phyloP scores from a whole-genome alignment of 2,797 vertebrate genomes.

The Sebastes itinus region DNA sequence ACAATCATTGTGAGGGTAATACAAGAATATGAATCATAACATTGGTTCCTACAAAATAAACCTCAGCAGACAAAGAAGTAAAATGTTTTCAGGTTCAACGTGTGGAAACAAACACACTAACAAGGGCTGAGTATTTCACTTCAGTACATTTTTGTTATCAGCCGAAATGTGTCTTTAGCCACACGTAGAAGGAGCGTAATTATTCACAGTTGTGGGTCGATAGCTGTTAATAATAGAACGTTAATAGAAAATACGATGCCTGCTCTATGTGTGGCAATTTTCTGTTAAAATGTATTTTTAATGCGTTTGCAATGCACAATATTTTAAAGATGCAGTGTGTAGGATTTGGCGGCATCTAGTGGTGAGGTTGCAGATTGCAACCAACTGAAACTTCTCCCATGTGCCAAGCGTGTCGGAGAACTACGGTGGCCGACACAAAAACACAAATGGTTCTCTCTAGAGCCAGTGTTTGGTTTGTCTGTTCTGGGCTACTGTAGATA shows the following conservation, averaged over 20 bases:
- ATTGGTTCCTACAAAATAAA: too few species aligned
- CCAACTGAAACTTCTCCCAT: too few species aligned
- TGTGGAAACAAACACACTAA: background rate
- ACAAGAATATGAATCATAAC: background rate
- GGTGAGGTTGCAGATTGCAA: too few species aligned
- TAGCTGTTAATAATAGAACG: background rate
- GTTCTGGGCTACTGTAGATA: too few species aligned
- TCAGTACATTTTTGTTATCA: background rate
- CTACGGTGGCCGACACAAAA: too few species aligned
- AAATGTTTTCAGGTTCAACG: background rate
- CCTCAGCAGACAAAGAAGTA: background rate
- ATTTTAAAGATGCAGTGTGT: background rate
- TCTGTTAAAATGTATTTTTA: background rate
- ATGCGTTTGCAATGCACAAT: background rate
- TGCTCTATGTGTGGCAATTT: background rate
- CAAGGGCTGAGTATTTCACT: background rate
- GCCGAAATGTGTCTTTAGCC: background rate
- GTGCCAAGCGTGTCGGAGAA: too few species aligned
- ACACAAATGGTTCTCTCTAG: too few species aligned
- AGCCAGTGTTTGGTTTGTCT: too few species aligned
- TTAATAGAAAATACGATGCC: background rate
- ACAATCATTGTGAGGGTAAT: background rate
- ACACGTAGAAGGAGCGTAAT: background rate
- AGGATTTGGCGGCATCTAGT: too few species aligned
- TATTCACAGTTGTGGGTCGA: background rate